These are phyloP conservation scores for Tribolium castaneum DNA, from an alignment of 1,140 invertebrate genomes.

Conservation along the genomic window DNA sequence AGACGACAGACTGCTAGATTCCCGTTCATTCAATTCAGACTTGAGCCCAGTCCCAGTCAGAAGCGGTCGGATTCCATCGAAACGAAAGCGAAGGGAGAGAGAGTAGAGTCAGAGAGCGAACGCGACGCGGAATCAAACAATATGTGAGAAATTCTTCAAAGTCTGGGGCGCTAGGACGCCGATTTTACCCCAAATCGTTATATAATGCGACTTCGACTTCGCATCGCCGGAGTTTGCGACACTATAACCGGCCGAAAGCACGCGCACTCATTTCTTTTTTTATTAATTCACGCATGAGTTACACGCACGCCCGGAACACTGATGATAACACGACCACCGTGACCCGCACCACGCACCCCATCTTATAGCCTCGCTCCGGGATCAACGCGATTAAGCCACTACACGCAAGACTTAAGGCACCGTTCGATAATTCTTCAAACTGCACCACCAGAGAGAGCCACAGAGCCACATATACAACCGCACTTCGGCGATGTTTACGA, in stretches of 20 bases:
- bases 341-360: slow-evolving; percentile 18
- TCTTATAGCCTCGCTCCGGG: not conserved
- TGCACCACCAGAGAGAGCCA: not conserved
- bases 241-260: slow-evolving; percentile 15
- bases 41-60: slow-evolving; percentile 37
- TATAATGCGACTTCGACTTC: slow-evolving; percentile 1
- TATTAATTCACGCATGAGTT: slow-evolving; percentile 16
- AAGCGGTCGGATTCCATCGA: slow-evolving; percentile 47
- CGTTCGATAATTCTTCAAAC: not conserved
- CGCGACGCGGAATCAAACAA: slow-evolving; percentile 36
- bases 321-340: slow-evolving; percentile 5
- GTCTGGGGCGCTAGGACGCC: not conserved
- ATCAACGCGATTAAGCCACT: not conserved
- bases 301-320: slow-evolving; percentile 21
- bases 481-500: not conserved
- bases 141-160: slow-evolving; percentile 22
- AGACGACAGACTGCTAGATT: slow-evolving; percentile 46
- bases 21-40: slow-evolving; percentile 29
- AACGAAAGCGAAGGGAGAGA: slow-evolving; percentile 51
- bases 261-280: slow-evolving; percentile 29
- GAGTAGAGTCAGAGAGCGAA: slow-evolving; percentile 35
- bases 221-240: not conserved
- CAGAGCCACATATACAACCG: not conserved
- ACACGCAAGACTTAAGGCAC: not conserved
- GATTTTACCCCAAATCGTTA: slow-evolving; percentile 11